Base-by-base conservation (phyloP, 2,888 invertebrate genomes). In the Leucophenga montana region DNA sequence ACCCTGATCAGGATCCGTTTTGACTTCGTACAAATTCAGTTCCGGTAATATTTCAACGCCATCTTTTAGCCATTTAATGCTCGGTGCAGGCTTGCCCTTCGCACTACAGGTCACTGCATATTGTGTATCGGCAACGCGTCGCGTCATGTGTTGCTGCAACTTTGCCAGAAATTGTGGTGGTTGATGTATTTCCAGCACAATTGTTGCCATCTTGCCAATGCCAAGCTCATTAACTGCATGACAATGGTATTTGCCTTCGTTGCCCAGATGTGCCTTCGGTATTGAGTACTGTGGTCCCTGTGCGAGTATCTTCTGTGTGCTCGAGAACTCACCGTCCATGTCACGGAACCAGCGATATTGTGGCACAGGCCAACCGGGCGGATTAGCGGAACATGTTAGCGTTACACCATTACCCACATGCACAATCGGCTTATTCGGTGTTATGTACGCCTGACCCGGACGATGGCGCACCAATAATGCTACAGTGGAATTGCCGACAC, bases 281-380 rank as follows among this genome's bases (percentile, higher is more conserved):
- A 97, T 96, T 50, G 95, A 95, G 87, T 95, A 96, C 80, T 94
- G 94, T 20, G 94, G 92, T 0, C 96, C 95, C 2, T 94, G 93
- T 1, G 95, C 94, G 0, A 95, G 89, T 3, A 95, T 93, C 56
- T 92, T 91, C 77, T 93, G 92, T 5, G 91, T 90, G 16, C 89
- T 88, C 0, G 88, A 85, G 75, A 88, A 86, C 8, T 92, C 91
- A 4, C 91, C 92, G 1, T 90, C 91, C 72, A 93, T 93, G 82
- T 95, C 94, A 68, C 94, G 92, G 91, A 95, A 95, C 97, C 97
- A 97, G 70, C 95, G 92, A 88, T 94, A 97, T 84, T 95, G 94
- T 0, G 97, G 96, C 27, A 94, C 94, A 0, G 97, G 97, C 94
- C 95, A 97, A n/a, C 97, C 97, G 0, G 96, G 95, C 0, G 97